These are phyloP conservation scores for Yoshiicerus persimilis DNA, from an alignment of 1,140 invertebrate species.

Conservation along the genomic window DNA sequence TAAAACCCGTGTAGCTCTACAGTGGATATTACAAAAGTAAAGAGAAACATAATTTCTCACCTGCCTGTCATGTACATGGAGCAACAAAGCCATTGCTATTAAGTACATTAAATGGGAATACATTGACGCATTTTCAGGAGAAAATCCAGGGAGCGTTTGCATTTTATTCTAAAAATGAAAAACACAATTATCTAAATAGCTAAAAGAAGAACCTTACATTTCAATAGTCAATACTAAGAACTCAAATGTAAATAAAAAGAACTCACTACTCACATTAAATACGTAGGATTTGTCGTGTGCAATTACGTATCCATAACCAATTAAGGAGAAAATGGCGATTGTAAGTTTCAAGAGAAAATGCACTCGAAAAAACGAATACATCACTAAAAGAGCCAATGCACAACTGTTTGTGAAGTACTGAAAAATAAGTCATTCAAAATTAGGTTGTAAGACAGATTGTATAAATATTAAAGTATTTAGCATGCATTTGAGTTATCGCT, in stretches of 20 bases:
- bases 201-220: neutral
- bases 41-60: slow-evolving; percentile 54
- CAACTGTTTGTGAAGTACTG: slow-evolving; percentile 83
- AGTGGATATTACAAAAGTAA: neutral
- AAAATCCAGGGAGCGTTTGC: neutral
- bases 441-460: neutral
- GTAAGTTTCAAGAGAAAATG: slow-evolving; percentile 79
- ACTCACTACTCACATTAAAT: slow-evolving; percentile 56
- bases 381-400: slow-evolving; percentile 72
- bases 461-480: neutral
- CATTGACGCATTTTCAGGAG: neutral
- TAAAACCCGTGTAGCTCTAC: no score
- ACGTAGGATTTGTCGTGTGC: slow-evolving; percentile 60
- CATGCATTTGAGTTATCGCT: no score
- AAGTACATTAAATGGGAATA: slow-evolving; percentile 69
- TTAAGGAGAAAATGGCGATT: slow-evolving; percentile 66
- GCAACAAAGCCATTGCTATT: slow-evolving; percentile 68
- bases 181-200: neutral
- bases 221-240: no score
- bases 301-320: slow-evolving; percentile 69
- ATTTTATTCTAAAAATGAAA: neutral
- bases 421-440: slow-evolving; percentile 26
- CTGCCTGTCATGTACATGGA: slow-evolving; percentile 80
- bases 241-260: neutral
- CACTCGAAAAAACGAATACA: slow-evolving; percentile 80